Evolutionary conservation across 2,888 invertebrate species (phyloP), one percentile per base, ranked within the genome.

Genomic region (Rhyacophila evoluta): DNA sequence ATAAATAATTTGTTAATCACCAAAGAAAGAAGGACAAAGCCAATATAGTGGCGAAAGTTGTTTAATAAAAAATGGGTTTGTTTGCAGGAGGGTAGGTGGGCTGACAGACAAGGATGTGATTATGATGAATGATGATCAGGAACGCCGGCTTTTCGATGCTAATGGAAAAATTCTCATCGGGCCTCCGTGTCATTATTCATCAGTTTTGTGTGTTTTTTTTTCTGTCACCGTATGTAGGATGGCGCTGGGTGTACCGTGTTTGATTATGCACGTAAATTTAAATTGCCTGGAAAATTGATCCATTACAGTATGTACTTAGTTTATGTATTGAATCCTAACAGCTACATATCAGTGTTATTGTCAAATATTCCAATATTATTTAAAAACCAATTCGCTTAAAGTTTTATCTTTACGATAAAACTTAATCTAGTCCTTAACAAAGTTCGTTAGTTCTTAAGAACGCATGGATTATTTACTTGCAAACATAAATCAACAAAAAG

Each of bases 41-140:
- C 29, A 33, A 33, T 33, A 33, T 33, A 2, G 29, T 33, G 12
- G 55, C 5, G 55, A 55, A 55, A 25, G 19, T 55, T 55, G 55
- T 19, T 55, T 55, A 55, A 25, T 55, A 55, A 55, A 55, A 55
- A 55, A 8, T 55, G 55, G 25, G 55, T 55, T 55, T 55, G 55
- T 55, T 55, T 55, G 55, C 55, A 19, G 19, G 15, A 19, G 15
- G 55, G 55, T 55, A 25, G 12, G 19, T 55, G 19, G 55, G 19
- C 55, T 55, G 55, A 19, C 55, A 55, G 6, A 12, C 55, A 10
- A 55, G 12, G 25, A 55, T 55, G 55, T 55, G 55, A 55, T 55
- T 55, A 55, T 55, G 55, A 55, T 55, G 55, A 55, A 55, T 55
- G 55, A 55, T 55, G 55, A 55, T 55, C 55, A 25, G 55, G 25